phyloP scores from a whole-genome alignment of 92 coral and sea anemone species.

The Parazoanthus swiftii region DNA sequence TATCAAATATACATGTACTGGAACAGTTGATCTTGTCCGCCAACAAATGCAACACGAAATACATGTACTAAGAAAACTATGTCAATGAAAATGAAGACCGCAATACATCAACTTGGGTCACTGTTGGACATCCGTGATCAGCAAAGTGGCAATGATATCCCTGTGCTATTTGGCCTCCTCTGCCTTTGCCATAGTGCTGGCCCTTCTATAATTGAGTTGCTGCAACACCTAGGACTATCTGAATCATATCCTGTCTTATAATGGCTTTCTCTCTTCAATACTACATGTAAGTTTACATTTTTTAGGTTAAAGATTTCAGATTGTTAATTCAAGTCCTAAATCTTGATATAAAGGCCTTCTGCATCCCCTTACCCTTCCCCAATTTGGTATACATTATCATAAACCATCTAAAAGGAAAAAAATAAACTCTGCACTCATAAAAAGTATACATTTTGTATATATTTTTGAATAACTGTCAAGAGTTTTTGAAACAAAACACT shows the following conservation, averaged over 20 bases:
- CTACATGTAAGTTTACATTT: constrained; percentile 3
- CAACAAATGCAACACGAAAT: constrained; percentile 6
- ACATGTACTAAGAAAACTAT: constrained; percentile 7
- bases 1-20: neutral
- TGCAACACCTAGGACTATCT: constrained; percentile 31
- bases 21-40: constrained; percentile 27
- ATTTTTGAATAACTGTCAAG: too few species aligned
- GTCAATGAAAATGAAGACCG: constrained; percentile 42
- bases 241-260: constrained; percentile 19
- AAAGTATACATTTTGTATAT: too few species aligned
- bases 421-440: too few species aligned
- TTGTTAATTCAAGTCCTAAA: too few species aligned
- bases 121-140: constrained; percentile 52
- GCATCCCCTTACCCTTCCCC: too few species aligned
- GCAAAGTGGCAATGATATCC: constrained; percentile 41
- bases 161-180: constrained; percentile 48
- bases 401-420: too few species aligned
- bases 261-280: too few species aligned
- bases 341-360: too few species aligned
- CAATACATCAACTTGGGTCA: constrained; percentile 43
- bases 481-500: too few species aligned
- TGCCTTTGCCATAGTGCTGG: constrained; percentile 54
- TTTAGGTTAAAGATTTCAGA: too few species aligned
- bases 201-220: constrained; percentile 43
- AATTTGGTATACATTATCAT: too few species aligned